These are phyloP conservation scores for Cacatua alba DNA, from an alignment of 2,113 vertebrate species.

Conservation along the genomic window DNA sequence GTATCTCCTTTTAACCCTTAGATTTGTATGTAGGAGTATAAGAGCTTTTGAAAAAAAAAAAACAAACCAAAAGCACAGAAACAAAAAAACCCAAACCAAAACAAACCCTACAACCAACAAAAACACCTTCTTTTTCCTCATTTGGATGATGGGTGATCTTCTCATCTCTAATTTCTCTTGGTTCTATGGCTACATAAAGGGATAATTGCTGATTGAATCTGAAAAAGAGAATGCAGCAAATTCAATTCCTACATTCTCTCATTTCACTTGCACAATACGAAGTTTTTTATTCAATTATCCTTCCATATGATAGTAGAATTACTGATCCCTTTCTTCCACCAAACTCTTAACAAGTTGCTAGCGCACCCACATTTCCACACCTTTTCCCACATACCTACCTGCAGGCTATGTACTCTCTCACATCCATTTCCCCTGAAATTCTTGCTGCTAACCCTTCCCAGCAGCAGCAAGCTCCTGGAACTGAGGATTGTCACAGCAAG, in stretches of 20 bases:
- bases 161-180: not conserved
- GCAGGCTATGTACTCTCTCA: not conserved
- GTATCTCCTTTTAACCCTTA: constrained; percentile 1
- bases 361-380: not conserved
- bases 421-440: not conserved
- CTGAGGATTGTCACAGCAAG: not conserved
- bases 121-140: not conserved
- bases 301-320: not conserved
- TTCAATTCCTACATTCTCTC: not conserved
- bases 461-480: not conserved
- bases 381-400: not conserved
- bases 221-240: not conserved
- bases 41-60: not conserved
- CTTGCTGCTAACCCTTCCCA: not conserved
- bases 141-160: not conserved
- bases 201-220: constrained; percentile 10
- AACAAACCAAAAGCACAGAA: not conserved
- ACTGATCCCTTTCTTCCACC: not conserved
- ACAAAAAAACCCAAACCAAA: too few species aligned
- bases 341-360: not conserved
- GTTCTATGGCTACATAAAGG: not conserved
- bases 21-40: not conserved
- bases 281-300: not conserved
- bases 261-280: not conserved
- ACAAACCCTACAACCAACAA: not conserved